Evolutionary conservation across 2,888 invertebrate species (phyloP), one percentile per base, ranked within the genome.

Genomic region (Amblyjoppa proteus): DNA sequence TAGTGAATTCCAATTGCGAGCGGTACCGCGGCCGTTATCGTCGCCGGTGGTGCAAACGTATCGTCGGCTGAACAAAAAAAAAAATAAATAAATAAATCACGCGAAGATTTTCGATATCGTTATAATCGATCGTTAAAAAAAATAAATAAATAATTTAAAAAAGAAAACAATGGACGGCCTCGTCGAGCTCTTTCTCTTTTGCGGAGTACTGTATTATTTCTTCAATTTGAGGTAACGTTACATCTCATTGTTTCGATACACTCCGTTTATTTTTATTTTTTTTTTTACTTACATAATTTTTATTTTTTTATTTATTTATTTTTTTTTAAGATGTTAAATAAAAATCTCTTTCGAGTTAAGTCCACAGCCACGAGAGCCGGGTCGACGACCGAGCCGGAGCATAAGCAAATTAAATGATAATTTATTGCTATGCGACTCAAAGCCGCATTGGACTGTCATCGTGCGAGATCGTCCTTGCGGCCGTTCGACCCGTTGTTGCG

Each of bases 181-280:
- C 82, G 95, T 96, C 66, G 96, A 96, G 92, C 94, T 96, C 88
- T 95, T 96, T 92, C 95, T 96, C 93, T 95, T 96, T 94, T 95
- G 95, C 88, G 96, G 95, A 82, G 94, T 96, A 45, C 94, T 96
- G 88, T 96, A 95, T 94, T 96, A 96, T 95, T 95, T 96, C 94
- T 96, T 96, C 93, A 96, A 95, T 75, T 95, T 95, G 89, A 96
- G 96, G 96, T 96, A 94, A 81, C 74, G 13, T 82, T 13, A 45
- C 28, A 56, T 3, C 5, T 58, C 74, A 68, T 68, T 38, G 66
- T 11, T 58, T 34, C 9, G 41, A 53, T 69, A 41, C 20, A n/a
- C 20, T 41, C 20, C 3, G 5, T 45, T 70, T 56, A 41, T 64
- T 75, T 70, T 51, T 28, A 20, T 20, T 20, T 20, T 20, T 20